These are phyloP conservation scores for Xiphorhynchus erythropygius DNA, from an alignment of 2,797 vertebrate species.

Conservation along the genomic window DNA sequence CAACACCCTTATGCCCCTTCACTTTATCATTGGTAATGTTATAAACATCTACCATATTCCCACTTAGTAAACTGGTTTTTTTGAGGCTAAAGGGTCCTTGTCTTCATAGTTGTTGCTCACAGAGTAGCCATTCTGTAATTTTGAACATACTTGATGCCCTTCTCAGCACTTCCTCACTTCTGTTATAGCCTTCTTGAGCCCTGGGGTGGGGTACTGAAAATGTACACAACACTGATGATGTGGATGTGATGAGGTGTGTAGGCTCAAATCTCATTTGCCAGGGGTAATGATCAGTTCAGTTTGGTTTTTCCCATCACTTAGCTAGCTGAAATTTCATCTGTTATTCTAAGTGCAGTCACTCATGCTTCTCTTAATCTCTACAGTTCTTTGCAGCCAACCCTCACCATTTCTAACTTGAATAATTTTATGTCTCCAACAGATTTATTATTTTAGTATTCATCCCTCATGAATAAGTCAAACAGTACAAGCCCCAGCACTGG, in stretches of 20 bases:
- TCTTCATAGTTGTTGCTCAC: neutral
- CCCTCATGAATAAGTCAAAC: constrained; percentile 8
- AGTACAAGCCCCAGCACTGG: neutral
- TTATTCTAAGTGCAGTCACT: constrained; percentile 5
- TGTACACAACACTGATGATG: neutral
- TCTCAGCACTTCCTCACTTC: neutral
- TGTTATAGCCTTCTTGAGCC: neutral
- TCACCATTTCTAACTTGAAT: neutral
- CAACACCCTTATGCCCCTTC: neutral
- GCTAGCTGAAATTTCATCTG: neutral
- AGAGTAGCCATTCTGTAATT: neutral
- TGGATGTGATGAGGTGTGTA: neutral
- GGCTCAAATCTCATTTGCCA: neutral
- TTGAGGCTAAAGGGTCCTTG: neutral
- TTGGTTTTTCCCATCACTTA: neutral
- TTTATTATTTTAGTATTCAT: constrained; percentile 29
- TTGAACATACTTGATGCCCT: neutral
- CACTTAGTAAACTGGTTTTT: neutral
- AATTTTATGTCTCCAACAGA: constrained; percentile 1
- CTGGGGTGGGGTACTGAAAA: neutral
- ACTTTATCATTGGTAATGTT: neutral
- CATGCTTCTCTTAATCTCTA: neutral
- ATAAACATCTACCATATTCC: neutral
- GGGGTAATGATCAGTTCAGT: neutral
- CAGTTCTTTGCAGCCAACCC: neutral